phyloP scores from a whole-genome alignment of 1,140 invertebrate genomes.

The Patella vulgata region DNA sequence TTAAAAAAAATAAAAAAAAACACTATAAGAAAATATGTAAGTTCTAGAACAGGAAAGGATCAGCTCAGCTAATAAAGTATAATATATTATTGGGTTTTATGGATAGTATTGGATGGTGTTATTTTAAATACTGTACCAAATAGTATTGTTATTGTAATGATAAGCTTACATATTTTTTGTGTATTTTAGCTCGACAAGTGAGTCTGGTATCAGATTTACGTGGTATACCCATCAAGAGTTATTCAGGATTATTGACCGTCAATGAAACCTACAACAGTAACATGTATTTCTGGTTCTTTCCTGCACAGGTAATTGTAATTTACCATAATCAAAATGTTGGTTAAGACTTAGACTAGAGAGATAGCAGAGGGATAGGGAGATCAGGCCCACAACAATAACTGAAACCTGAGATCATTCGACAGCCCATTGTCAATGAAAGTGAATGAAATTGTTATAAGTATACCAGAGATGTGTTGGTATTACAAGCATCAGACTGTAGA shows the following conservation, averaged over 20 bases:
- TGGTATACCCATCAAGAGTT: constrained; percentile 44
- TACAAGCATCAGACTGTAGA: too few species aligned
- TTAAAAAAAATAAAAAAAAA: not conserved
- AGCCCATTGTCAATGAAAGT: too few species aligned
- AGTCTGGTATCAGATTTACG: constrained; percentile 45
- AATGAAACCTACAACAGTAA: constrained; percentile 82
- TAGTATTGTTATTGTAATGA: not conserved
- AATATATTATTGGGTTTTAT: too few species aligned
- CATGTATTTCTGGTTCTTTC: constrained; percentile 91
- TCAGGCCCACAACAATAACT: too few species aligned
- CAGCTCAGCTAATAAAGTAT: not conserved
- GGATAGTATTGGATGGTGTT: too few species aligned
- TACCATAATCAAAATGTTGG: not conserved
- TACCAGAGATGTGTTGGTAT: too few species aligned
- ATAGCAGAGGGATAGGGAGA: not conserved
- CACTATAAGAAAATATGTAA: not conserved
- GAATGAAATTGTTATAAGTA: too few species aligned
- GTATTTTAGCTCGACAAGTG: constrained; percentile 43
- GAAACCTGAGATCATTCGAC: too few species aligned
- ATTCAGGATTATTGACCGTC: constrained; percentile 80
- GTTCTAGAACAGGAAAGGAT: not conserved
- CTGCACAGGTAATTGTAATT: constrained; percentile 74
- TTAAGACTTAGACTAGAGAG: not conserved
- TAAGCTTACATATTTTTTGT: not conserved
- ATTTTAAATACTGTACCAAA: too few species aligned